Base-by-base conservation (phyloP, 2,797 vertebrate species). In the Aldrovandia affinis region DNA sequence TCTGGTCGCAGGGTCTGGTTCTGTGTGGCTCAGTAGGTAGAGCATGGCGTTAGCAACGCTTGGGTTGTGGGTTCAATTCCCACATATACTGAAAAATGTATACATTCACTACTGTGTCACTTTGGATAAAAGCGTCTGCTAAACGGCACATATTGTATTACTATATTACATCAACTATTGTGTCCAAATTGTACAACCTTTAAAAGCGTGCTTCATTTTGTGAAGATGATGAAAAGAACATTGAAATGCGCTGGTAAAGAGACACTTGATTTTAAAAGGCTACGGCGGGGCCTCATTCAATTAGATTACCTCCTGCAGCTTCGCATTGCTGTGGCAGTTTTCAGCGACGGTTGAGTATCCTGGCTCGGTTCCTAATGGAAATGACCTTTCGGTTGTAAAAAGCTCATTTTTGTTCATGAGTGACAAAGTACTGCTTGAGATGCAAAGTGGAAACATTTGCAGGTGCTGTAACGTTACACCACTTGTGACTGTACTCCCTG, bases 261-360 rank as follows among this genome's bases (percentile, higher is more conserved):
- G 73, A 25, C 42, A n/a, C 73, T 77, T 44, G 73, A 47, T 77
- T 77, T 77, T 44, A 47, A 77, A 44, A 77, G 39, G 42, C 39
- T 77, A 22, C 42, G 39, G 68, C 33, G 8, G 68, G 85, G 87
- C 86, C 89, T 88, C 90, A 90, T 91, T 89, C 84, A 73, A 86
- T 89, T 57, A 79, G 61, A 85, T 89, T 89, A 90, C 91, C 25
- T 10, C 0, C 39, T 80, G 57, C 88, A 85, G 89, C 89, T 90
- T 82, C 88, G 63, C 81, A 78, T 80, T 89, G 93, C 87, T 92
- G 36, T 73, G 73, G 90, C 84, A 91, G 85, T 91, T 93, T 90
- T 87, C 80, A 90, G 88, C 82, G 89, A 91, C 85, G 88, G 77
- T 91, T 92, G 86, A 85, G 79, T 82, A 79, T 79, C 86, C 55